Evolutionary conservation across 2,888 invertebrate genomes (phyloP), one percentile per base, ranked within the genome.

Genomic region (Tupiocoris notatus): DNA sequence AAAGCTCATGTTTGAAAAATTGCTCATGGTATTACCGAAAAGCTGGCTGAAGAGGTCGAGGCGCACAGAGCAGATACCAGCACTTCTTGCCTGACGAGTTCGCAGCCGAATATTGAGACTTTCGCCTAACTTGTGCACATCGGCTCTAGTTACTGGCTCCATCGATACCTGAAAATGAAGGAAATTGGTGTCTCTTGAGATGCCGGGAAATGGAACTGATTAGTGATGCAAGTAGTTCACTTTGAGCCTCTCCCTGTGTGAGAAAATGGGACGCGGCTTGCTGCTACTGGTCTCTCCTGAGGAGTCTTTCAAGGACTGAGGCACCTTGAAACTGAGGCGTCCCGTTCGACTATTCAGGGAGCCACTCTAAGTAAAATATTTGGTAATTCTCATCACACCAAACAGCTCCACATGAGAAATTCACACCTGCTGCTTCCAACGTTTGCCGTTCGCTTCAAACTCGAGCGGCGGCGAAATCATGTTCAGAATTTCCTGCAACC

Each of bases 71-170:
- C 98, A 98, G 81, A 98, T 96, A 54, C 98, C 98, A 0, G 96
- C 96, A 86, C 97, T 97, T 79, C 96, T 88, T 0, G 98, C 98
- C 85, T 96, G 94, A 16, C 93, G 87, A 83, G 94, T 93, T 82
- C 94, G 93, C 70, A 97, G 86, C 79, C 92, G 89, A 82, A 93
- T 92, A 84, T 98, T 98, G 63, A 99, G 86, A 86, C 95, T 95
- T 84, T 98, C 97, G 86, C 98, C 97, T n/a, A 99, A 87, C 85
- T 96, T 96, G 80, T 97, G 92, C 16, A 98, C 96, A 86, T 98
- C 98, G 81, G 96, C 86, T 68, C 98, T 88, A 0, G 98, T 98
- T 0, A 98, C 96, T 1, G 98, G 98, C 1, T 94, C 96, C 76
- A 96, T 95, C 0, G 98, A 98, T 80, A 98, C 95, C 88, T 93